Percentiles rank a stretch among this genome's conserved stretches.
Evolutionary conservation across 2,797 vertebrate genomes (phyloP).

Genomic region (Micromesistius poutassou): DNA sequence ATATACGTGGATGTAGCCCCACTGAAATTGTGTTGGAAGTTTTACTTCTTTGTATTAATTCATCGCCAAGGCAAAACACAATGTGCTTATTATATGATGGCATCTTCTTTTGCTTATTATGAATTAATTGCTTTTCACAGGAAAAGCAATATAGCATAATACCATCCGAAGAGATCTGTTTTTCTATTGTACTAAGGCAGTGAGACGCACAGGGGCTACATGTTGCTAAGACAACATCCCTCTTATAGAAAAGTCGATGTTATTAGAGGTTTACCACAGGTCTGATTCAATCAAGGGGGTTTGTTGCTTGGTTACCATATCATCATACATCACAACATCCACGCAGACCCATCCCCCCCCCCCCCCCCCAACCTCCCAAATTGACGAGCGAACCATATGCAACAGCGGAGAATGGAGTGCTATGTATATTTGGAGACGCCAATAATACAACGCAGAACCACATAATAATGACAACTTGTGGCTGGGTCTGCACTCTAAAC

Average conservation of each 20-base stretch:
- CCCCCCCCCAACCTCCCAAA: not conserved
- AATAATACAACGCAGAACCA: not conserved
- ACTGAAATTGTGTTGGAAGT: no score
- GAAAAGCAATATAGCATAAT: no score
- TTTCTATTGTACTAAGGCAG: no score
- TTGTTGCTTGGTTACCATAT: not conserved
- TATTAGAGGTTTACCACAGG: conserved; percentile 2
- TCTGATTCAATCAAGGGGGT: not conserved
- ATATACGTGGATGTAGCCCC: no score
- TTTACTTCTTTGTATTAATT: no score
- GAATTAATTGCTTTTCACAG: no score
- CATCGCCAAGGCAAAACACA: no score
- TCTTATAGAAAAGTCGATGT: not conserved
- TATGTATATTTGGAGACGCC: not conserved
- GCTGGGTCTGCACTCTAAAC: conserved; percentile 38
- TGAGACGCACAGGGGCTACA: not conserved
- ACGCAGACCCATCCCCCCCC: not conserved
- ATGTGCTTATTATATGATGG: no score
- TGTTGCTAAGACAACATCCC: not conserved
- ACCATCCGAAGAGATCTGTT: no score
- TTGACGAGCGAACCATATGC: not conserved
- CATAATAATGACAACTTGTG: not conserved
- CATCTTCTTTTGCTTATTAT: no score
- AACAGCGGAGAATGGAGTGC: not conserved
- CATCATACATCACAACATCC: not conserved